phyloP scores from a whole-genome alignment of 2,888 invertebrate genomes.

The Ornithoptera alexandrae region DNA sequence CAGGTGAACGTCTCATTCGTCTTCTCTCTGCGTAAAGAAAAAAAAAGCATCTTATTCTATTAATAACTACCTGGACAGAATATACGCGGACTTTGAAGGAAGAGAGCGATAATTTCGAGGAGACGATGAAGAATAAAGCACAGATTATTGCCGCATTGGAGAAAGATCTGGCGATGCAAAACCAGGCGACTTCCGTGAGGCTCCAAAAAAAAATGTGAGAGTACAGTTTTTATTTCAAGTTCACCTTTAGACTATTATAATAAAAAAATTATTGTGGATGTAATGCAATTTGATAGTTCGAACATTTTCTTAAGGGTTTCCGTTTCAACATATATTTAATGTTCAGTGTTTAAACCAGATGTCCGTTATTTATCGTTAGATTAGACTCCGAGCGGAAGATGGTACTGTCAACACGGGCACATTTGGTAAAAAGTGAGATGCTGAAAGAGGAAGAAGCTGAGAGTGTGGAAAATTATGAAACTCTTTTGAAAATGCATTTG shows the following conservation, averaged over 20 bases:
- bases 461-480: slow-evolving; percentile 62
- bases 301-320: too few species aligned
- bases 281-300: too few species aligned
- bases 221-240: background rate
- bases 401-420: slow-evolving; percentile 72
- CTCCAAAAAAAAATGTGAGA: slow-evolving; percentile 62
- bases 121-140: slow-evolving; percentile 46
- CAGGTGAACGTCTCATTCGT: too few species aligned
- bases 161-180: slow-evolving; percentile 44
- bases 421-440: slow-evolving; percentile 66
- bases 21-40: too few species aligned
- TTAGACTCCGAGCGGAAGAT: slow-evolving; percentile 76
- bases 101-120: slow-evolving; percentile 47
- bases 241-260: too few species aligned
- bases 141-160: slow-evolving; percentile 46
- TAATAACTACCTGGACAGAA: slow-evolving; percentile 35
- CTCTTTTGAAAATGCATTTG: slow-evolving; percentile 67
- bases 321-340: too few species aligned
- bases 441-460: slow-evolving; percentile 73
- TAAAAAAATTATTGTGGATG: too few species aligned
- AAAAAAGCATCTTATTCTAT: too few species aligned
- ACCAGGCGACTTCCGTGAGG: slow-evolving; percentile 39
- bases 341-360: too few species aligned
- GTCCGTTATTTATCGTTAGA: slow-evolving; percentile 37
- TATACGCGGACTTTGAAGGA: slow-evolving; percentile 44